Conservation (phyloP, 2,113 vertebrate species). For the Morone chrysops region DNA sequence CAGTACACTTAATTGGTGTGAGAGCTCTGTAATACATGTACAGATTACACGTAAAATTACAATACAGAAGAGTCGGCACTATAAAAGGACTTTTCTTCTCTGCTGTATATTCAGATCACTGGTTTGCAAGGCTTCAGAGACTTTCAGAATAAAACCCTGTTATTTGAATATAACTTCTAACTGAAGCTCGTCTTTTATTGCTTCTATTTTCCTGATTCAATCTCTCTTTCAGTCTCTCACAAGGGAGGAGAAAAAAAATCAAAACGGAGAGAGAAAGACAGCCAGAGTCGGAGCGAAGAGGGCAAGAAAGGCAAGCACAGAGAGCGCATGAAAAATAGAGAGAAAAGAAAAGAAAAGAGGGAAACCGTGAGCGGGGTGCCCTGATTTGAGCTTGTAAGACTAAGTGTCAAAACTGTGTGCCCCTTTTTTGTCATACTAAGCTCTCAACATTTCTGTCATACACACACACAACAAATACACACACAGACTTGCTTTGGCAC, state of each 20-base stretch:
- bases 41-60: slow-evolving; percentile 28
- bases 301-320: slow-evolving; percentile 33
- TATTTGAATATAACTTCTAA: slow-evolving; percentile 49
- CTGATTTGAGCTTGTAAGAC: slow-evolving; percentile 63
- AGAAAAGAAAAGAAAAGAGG: slow-evolving; percentile 19
- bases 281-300: slow-evolving; percentile 36
- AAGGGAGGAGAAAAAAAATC: slow-evolving; percentile 22
- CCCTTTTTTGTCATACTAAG: slow-evolving; percentile 70
- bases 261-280: slow-evolving; percentile 33
- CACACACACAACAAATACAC: slow-evolving; percentile 46
- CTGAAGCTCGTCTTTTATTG: slow-evolving; percentile 46
- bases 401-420: slow-evolving; percentile 60
- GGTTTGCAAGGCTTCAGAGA: slow-evolving; percentile 32
- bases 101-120: slow-evolving; percentile 29
- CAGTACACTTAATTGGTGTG: background rate
- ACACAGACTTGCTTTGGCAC: slow-evolving; percentile 49
- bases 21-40: background rate
- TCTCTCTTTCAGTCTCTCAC: slow-evolving; percentile 27
- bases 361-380: slow-evolving; percentile 28
- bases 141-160: slow-evolving; percentile 30
- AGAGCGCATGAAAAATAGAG: slow-evolving; percentile 1
- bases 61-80: background rate
- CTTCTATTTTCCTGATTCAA: slow-evolving; percentile 40
- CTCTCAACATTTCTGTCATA: slow-evolving; percentile 53
- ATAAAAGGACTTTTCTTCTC: slow-evolving; percentile 19